A percentile compares a stretch with the other conserved stretches of the same genome.
Conservation (phyloP, 2,888 invertebrate genomes). For the Himalopsyche tibetana region DNA sequence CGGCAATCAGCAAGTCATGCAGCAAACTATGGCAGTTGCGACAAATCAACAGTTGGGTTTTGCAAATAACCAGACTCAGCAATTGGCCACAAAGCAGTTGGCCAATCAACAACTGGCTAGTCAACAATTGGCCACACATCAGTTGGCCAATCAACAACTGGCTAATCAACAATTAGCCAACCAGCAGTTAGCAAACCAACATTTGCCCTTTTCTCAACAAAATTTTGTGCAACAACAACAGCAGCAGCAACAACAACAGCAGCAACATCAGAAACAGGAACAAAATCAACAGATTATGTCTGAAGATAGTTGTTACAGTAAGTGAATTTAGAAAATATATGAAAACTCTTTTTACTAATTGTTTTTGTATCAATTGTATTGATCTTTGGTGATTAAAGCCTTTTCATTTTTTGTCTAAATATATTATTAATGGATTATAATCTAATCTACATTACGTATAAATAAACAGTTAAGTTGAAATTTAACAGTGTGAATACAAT, state of each 20-base stretch:
- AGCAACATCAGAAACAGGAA: neutral
- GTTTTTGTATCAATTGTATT: too few species aligned
- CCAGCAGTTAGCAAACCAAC: neutral
- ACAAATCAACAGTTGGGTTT: constrained; percentile 29
- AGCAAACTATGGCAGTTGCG: constrained; percentile 6
- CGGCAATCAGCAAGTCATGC: constrained; percentile 25
- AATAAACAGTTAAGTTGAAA: too few species aligned
- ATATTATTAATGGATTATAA: too few species aligned
- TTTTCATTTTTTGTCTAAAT: too few species aligned
- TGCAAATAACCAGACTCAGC: constrained; percentile 9
- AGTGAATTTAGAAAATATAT: neutral
- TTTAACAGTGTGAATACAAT: too few species aligned
- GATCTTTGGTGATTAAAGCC: too few species aligned
- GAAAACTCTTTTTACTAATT: too few species aligned
- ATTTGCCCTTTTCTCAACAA: neutral
- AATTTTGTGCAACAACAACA: neutral
- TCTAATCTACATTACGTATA: too few species aligned
- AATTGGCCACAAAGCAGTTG: neutral
- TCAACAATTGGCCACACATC: neutral
- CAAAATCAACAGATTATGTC: neutral
- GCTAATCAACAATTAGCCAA: too few species aligned
- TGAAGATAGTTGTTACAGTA: constrained; percentile 3
- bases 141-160: neutral
- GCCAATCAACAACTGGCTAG: constrained; percentile 14
- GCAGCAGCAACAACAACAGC: neutral